These are phyloP conservation scores for Enteromius unitaeniatus DNA, from an alignment of 2,797 vertebrate genomes.

Conservation along the genomic window DNA sequence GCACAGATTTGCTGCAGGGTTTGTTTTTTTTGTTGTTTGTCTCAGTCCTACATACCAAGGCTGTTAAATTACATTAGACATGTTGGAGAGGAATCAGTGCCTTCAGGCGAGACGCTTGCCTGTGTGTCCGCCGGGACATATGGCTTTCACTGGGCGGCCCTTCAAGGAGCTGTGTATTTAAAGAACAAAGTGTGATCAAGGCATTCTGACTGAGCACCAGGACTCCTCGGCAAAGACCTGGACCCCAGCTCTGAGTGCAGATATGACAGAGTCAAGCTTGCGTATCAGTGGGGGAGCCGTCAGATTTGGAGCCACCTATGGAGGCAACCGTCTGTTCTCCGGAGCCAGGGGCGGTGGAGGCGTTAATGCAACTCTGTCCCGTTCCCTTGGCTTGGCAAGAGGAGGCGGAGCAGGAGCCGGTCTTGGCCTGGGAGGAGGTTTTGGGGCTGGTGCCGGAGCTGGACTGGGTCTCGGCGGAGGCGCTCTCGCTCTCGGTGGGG, in stretches of 20 bases:
- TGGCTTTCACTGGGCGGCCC: conserved; percentile 48
- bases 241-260: conserved; percentile 58
- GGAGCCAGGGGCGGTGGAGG: conserved; percentile 45
- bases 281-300: conserved; percentile 68
- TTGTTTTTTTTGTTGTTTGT: conserved; percentile 13
- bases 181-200: conserved; percentile 27
- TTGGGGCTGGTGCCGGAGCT: conserved; percentile 48
- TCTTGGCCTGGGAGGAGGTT: conserved; percentile 47
- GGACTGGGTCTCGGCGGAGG: conserved; percentile 48
- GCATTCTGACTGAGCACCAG: conserved; percentile 56
- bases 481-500: conserved; percentile 32
- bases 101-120: conserved; percentile 63
- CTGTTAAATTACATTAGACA: conserved; percentile 47
- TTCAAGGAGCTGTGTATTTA: conserved; percentile 62
- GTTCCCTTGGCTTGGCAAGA: conserved; percentile 53
- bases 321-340: conserved; percentile 67
- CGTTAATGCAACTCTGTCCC: conserved; percentile 43
- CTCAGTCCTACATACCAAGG: conserved; percentile 16
- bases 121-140: conserved; percentile 36
- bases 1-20: background rate
- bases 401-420: conserved; percentile 54
- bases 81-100: conserved; percentile 53
- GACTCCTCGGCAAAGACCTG: conserved; percentile 53
- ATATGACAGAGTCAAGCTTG: conserved; percentile 64
- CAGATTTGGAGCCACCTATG: conserved; percentile 70